Conservation (phyloP, 64 coral and sea anemone species). For the Astreopora myriophthalma region DNA sequence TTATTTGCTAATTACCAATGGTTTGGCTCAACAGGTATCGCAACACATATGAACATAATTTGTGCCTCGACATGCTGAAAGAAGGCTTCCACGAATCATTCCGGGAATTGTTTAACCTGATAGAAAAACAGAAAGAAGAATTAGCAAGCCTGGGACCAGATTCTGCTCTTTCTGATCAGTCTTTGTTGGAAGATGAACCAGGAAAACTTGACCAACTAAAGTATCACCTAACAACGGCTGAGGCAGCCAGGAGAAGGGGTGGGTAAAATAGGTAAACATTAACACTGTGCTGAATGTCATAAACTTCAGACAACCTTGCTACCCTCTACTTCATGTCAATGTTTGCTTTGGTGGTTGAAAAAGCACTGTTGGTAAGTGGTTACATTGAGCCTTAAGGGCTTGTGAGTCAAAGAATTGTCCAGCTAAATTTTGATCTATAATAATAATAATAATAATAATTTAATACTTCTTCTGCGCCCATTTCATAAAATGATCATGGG, state of each 20-base stretch:
- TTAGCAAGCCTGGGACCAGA: conserved; percentile 76
- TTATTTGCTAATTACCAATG: neutral
- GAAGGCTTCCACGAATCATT: conserved; percentile 98
- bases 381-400: too few relatives aligned
- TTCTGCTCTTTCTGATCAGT: conserved; percentile 79
- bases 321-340: too few relatives aligned
- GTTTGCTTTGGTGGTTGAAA: too few relatives aligned
- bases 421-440: too few relatives aligned
- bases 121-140: conserved; percentile 82
- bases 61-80: conserved; percentile 98
- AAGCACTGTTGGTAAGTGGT: too few relatives aligned
- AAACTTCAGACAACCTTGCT: too few relatives aligned
- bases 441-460: too few relatives aligned
- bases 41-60: conserved; percentile 94
- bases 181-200: conserved; percentile 83
- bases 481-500: too few relatives aligned
- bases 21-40: conserved; percentile 65
- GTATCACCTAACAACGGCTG: conserved; percentile 85
- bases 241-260: conserved; percentile 92
- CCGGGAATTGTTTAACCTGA: conserved; percentile 89
- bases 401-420: too few relatives aligned
- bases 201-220: conserved; percentile 94
- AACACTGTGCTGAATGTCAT: too few relatives aligned
- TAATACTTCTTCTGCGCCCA: too few relatives aligned
- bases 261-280: neutral